Base-by-base conservation (phyloP, 2,113 vertebrate species). In the Hymenochirus boettgeri region DNA sequence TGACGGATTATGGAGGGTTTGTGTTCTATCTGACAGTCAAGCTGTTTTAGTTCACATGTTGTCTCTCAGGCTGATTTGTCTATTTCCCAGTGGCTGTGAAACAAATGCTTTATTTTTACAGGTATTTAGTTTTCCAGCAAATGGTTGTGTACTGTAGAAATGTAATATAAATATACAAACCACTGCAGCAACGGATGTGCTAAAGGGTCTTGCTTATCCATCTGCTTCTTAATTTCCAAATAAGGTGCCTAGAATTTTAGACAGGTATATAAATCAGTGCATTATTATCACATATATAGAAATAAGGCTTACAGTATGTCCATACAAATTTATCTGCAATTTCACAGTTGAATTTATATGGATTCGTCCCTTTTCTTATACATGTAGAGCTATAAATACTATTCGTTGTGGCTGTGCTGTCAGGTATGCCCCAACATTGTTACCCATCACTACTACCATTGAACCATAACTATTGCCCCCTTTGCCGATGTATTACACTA, bases 141-240 rank as follows among this genome's bases (percentile, higher is more conserved):
- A 8, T 12, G 12, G 25, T 18, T 27, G 18, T 64, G 42, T 37
- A 55, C 24, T 46, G 47, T 25, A 25, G 12, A n/a, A n/a, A 10
- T 39, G 27, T 51, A 18, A 59, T 42, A 52, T 42, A 59, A 25
- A 18, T 35, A 26, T 31, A 67, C 64, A 65, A 91, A 93, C 91
- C 92, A 95, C 58, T 92, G 91, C 70, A 95, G 82, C 67, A 95
- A 78, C 39, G 92, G 92, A 79, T 95, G 92, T 64, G 92, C 92
- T 76, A 95, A 83, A 0, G 92, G 87, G 50, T 95, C 92, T 74
- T 91, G 89, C 83, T 88, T 93, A 82, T 95, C 92, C 92, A 95
- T 94, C 83, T 95, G 92, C 76, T 91, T 95, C 85, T 95, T 95
- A 74, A 95, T 92, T 86, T 95, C 92, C 85, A 95, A 81, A 74